These are phyloP conservation scores for Ricordea florida DNA, from an alignment of 92 coral and sea anemone genomes.

Conservation along the genomic window DNA sequence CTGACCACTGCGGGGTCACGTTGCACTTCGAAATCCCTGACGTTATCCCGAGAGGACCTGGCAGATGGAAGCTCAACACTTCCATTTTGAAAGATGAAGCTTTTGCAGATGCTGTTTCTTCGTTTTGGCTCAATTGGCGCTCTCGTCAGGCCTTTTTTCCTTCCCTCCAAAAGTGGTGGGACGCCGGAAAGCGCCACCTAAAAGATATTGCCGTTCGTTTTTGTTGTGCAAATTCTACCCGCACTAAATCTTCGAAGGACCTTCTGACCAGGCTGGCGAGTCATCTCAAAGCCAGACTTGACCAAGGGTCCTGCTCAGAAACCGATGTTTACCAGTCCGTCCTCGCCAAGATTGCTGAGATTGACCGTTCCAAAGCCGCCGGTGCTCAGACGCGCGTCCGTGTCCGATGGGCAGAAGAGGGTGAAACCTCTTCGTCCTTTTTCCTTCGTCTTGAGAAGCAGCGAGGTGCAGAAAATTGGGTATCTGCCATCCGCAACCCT, in stretches of 20 bases:
- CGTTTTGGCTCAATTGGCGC: slow-evolving; percentile 43
- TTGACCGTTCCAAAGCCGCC: background rate
- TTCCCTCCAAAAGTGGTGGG: slow-evolving; percentile 30
- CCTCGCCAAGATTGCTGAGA: background rate
- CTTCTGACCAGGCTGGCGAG: background rate
- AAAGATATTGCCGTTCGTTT: background rate
- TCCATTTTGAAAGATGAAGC: slow-evolving; percentile 15
- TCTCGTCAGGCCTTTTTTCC: background rate
- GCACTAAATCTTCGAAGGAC: background rate
- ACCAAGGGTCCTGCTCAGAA: background rate
- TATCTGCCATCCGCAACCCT: background rate
- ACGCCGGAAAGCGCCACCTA: slow-evolving; percentile 21
- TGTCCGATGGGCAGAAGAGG: slow-evolving; percentile 13
- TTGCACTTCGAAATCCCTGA: background rate
- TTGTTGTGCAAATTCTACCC: background rate
- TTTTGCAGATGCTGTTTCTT: background rate
- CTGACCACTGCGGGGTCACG: slow-evolving; percentile 35
- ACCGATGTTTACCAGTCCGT: background rate
- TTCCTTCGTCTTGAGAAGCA: slow-evolving; percentile 15
- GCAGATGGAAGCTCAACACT: slow-evolving; percentile 52
- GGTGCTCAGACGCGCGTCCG: background rate
- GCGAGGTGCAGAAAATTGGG: background rate
- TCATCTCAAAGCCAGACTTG: background rate
- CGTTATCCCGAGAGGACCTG: slow-evolving; percentile 2
- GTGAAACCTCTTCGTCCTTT: slow-evolving; percentile 10